A percentile compares a stretch with the other conserved stretches of the same genome.
Conservation (phyloP, 2,113 vertebrate genomes). For the Ictalurus punctatus region DNA sequence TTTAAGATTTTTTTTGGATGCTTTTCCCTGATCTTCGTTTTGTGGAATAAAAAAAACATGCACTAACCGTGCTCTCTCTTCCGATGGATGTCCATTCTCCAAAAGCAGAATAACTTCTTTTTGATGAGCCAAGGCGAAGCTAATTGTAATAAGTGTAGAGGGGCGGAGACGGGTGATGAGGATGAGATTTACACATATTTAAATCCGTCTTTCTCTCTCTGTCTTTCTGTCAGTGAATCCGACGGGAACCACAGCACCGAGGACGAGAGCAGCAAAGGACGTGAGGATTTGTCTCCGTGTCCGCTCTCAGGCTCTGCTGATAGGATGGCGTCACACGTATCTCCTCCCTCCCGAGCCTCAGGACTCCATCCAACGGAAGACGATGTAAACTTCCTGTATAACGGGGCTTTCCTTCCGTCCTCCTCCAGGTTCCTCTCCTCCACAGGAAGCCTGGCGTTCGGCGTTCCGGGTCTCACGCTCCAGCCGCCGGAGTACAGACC, state of each 20-base stretch:
- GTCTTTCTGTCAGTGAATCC: slow-evolving; percentile 80
- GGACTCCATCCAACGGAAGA: slow-evolving; percentile 92
- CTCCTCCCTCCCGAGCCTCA: slow-evolving; percentile 70
- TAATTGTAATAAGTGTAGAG: background rate
- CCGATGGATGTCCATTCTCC: background rate
- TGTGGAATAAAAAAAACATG: background rate
- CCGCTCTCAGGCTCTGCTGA: slow-evolving; percentile 83
- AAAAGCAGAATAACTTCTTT: background rate
- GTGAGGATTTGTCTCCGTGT: slow-evolving; percentile 91
- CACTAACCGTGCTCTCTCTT: background rate
- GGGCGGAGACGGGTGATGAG: background rate
- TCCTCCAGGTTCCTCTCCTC: slow-evolving; percentile 70
- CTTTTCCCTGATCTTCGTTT: background rate
- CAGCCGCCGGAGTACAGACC: slow-evolving; percentile 33
- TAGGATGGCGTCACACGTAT: slow-evolving; percentile 73
- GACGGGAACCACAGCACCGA: slow-evolving; percentile 98
- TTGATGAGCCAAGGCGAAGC: background rate
- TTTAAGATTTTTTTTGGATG: background rate
- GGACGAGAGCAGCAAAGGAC: slow-evolving; percentile 96
- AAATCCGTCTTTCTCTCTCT: background rate
- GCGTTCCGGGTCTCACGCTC: slow-evolving; percentile 21
- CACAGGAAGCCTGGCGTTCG: slow-evolving; percentile 58
- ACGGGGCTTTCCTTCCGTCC: background rate
- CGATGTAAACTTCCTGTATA: slow-evolving; percentile 80
- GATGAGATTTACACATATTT: background rate